Percentiles rank a stretch among this genome's conserved stretches.
Conservation (phyloP, 1,140 invertebrate species). For the Drosophila erecta region DNA sequence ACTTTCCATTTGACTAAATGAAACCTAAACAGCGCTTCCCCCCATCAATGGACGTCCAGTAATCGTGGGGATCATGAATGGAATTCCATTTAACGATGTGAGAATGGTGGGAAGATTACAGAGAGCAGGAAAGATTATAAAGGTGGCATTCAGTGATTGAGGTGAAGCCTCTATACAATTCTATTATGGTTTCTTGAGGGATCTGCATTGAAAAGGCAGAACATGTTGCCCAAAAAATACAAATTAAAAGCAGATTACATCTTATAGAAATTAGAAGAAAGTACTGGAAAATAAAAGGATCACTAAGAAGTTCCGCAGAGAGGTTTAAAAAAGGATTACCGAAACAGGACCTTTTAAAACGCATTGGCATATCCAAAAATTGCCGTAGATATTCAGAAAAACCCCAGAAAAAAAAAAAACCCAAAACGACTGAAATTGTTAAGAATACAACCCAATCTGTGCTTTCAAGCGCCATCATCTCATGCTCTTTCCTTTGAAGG, state of each 20-base stretch:
- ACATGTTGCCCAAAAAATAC: not conserved
- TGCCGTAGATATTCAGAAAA: not conserved
- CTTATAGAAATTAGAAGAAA: not conserved
- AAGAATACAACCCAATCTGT: not conserved
- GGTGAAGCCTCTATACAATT: not conserved
- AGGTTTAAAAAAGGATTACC: not conserved
- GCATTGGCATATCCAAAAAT: too few relatives aligned
- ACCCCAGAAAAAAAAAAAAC: not conserved
- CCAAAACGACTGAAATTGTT: not conserved
- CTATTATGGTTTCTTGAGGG: conserved; percentile 1
- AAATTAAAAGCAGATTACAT: not conserved
- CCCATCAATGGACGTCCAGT: conserved; percentile 4
- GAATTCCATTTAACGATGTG: conserved; percentile 33
- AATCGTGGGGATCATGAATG: conserved; percentile 16
- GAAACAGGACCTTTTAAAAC: too few relatives aligned
- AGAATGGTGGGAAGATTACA: conserved; percentile 14
- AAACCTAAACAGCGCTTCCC: not conserved
- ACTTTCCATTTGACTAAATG: conserved; percentile 40
- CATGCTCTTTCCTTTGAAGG: conserved; percentile 1
- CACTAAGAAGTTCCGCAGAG: not conserved
- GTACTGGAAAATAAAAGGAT: not conserved
- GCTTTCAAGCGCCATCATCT: not conserved
- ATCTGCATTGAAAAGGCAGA: not conserved
- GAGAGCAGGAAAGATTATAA: conserved; percentile 10
- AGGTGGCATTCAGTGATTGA: not conserved